Percentiles rank a stretch among this genome's conserved stretches.
Evolutionary conservation across 2,888 invertebrate genomes (phyloP).

Genomic region (Syrphus vitripennis): DNA sequence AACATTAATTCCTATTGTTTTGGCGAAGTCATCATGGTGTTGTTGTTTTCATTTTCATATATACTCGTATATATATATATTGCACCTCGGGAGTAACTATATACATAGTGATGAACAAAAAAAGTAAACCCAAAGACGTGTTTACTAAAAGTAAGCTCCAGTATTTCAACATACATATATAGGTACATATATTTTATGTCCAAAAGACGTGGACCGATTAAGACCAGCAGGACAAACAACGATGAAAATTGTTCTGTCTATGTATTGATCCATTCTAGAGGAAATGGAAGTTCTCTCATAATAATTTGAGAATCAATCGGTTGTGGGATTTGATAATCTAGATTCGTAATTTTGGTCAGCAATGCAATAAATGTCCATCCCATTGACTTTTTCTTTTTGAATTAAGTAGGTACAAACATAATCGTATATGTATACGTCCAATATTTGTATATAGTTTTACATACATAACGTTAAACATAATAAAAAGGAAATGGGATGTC

Average conservation of each 20-base stretch:
- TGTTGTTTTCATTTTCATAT: conserved; percentile 19
- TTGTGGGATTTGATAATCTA: conserved; percentile 37
- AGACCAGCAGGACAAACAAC: neutral
- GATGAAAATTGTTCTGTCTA: conserved; percentile 16
- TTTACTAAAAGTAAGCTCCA: conserved; percentile 32
- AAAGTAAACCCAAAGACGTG: conserved; percentile 21
- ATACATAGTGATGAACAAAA: neutral
- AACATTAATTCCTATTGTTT: conserved; percentile 55
- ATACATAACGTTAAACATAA: too few relatives aligned
- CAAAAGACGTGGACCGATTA: neutral
- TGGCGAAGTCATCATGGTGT: conserved; percentile 2
- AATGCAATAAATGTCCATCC: conserved; percentile 48
- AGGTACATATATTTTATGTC: neutral
- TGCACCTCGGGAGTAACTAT: conserved; percentile 29
- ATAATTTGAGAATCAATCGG: conserved; percentile 43
- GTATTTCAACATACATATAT: too few relatives aligned
- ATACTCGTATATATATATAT: too few relatives aligned
- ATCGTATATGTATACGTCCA: too few relatives aligned
- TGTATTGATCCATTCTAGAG: conserved; percentile 23
- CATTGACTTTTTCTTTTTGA: conserved; percentile 4
- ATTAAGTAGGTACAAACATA: too few relatives aligned
- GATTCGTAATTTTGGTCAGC: conserved; percentile 12
- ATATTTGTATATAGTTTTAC: neutral
- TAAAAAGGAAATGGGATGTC: neutral
- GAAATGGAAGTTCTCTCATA: conserved; percentile 14